These are phyloP conservation scores for Dolichallabes microphthalmus DNA, from an alignment of 2,113 vertebrate genomes.

Conservation along the genomic window DNA sequence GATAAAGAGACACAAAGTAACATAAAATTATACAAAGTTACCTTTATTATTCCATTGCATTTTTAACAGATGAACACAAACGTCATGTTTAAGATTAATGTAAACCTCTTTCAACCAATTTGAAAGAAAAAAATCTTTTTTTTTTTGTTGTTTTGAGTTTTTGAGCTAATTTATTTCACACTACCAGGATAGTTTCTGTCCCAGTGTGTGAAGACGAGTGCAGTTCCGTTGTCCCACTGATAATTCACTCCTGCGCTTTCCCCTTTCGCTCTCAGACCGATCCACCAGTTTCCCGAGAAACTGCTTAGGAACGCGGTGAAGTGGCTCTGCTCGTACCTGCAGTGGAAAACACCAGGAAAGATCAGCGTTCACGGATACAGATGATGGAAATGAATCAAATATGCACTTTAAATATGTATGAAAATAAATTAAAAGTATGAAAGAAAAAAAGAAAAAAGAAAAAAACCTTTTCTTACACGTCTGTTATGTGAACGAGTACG, in stretches of 20 bases:
- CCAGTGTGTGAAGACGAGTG: conserved; percentile 75
- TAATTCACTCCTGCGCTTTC: conserved; percentile 68
- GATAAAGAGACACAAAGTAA: neutral
- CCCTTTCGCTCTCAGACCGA: conserved; percentile 67
- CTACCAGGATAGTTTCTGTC: conserved; percentile 73
- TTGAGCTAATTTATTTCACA: neutral
- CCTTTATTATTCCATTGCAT: neutral
- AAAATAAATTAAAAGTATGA: too few relatives aligned
- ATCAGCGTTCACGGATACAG: neutral
- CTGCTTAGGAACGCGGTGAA: conserved; percentile 66
- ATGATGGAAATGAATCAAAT: neutral
- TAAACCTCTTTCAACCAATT: neutral
- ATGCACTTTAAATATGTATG: neutral
- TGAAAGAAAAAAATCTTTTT: neutral
- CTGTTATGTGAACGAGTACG: conserved; percentile 69
- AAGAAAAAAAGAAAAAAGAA: neutral
- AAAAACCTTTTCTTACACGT: conserved; percentile 65
- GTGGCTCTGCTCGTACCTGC: conserved; percentile 75
- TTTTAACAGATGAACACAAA: neutral
- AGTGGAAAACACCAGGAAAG: too few relatives aligned
- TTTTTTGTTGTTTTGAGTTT: neutral
- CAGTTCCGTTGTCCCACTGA: conserved; percentile 66
- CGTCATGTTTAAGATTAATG: neutral
- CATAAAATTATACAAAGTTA: neutral
- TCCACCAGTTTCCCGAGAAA: conserved; percentile 71